These are phyloP conservation scores for Sebastes jordani DNA, from an alignment of 2,797 vertebrate genomes.

Conservation along the genomic window DNA sequence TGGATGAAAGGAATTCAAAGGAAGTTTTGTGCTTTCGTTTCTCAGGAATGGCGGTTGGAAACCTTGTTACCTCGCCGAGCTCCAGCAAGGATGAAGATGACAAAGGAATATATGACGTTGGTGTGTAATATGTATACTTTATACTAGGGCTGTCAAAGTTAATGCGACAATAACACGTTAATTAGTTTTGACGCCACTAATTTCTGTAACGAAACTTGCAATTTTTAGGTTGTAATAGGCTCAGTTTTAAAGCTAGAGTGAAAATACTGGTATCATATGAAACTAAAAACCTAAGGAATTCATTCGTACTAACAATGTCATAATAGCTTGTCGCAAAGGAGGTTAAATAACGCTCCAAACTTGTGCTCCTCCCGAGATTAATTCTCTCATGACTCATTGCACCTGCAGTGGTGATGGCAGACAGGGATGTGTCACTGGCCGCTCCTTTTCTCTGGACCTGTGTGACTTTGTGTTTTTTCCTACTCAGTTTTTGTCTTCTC, in stretches of 20 bases:
- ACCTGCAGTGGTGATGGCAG: slow-evolving; percentile 67
- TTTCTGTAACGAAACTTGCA: no score
- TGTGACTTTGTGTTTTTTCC: slow-evolving; percentile 46
- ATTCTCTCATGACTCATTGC: slow-evolving; percentile 79
- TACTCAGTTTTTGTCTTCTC: not conserved
- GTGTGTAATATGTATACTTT: slow-evolving; percentile 18
- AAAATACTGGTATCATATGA: no score
- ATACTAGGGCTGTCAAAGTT: not conserved
- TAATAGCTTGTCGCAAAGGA: no score
- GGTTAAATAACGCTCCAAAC: no score
- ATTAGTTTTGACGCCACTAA: no score
- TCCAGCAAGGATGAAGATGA: not conserved
- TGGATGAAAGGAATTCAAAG: slow-evolving; percentile 27
- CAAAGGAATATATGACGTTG: not conserved
- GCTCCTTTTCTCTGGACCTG: slow-evolving; percentile 37
- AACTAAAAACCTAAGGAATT: no score
- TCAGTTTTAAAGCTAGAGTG: no score
- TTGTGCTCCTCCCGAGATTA: slow-evolving; percentile 61
- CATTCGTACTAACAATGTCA: no score
- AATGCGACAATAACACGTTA: no score
- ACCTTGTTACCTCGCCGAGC: not conserved
- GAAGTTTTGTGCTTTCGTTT: slow-evolving; percentile 15
- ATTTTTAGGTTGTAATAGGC: no score
- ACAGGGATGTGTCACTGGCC: slow-evolving; percentile 56
- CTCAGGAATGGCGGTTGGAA: slow-evolving; percentile 13